phyloP scores from a whole-genome alignment of 35 echinoderm and acorn worm species.

The Eucidaris tribuloides region DNA sequence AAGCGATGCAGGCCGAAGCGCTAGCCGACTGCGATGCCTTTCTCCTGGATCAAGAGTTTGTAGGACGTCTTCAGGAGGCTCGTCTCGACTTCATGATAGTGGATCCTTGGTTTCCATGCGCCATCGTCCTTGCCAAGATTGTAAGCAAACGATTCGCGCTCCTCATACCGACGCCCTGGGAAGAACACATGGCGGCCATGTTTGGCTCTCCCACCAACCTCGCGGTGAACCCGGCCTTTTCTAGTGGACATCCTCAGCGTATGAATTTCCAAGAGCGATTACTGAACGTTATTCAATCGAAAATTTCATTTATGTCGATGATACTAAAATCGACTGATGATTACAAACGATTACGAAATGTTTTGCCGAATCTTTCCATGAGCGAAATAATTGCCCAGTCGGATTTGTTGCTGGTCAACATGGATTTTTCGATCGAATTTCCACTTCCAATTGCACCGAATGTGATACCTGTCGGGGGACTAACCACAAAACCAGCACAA shows the following conservation, averaged over 20 bases:
- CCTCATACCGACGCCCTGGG: background rate
- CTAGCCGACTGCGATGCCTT: background rate
- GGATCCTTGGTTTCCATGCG: background rate
- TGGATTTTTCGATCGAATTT: slow-evolving; percentile 19
- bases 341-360: background rate
- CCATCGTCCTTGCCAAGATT: background rate
- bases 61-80: background rate
- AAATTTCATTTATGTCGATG: background rate
- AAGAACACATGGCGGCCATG: background rate
- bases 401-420: slow-evolving; percentile 2
- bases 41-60: background rate
- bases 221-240: background rate
- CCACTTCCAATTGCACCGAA: slow-evolving; percentile 7
- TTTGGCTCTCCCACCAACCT: background rate
- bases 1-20: background rate
- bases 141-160: background rate
- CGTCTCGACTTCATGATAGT: background rate
- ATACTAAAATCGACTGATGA: background rate
- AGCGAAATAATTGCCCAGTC: too few relatives aligned
- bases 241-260: background rate
- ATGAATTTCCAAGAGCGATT: background rate
- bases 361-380: background rate
- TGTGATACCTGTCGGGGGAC: slow-evolving; percentile 20
- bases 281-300: background rate
- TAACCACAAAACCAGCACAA: slow-evolving; percentile 4